phyloP scores from a whole-genome alignment of 1,140 invertebrate species.

The Calephelis nemesis region DNA sequence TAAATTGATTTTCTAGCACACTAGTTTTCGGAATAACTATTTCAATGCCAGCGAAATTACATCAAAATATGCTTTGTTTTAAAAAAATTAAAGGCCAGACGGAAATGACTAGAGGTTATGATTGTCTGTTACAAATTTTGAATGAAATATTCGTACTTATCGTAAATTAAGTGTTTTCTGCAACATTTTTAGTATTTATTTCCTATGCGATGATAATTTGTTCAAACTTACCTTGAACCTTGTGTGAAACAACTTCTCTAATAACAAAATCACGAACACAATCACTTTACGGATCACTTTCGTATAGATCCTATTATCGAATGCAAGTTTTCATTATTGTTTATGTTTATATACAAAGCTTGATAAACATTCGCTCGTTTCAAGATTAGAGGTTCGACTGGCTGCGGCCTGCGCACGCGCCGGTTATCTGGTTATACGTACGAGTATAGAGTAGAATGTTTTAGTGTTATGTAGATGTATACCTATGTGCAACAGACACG shows the following conservation, averaged over 20 bases:
- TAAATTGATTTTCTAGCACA: too few species aligned
- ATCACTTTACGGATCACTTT: neutral
- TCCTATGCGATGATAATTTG: too few species aligned
- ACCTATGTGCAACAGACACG: neutral
- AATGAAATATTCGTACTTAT: too few species aligned
- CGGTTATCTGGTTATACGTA: conserved; percentile 25
- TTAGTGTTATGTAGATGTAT: conserved; percentile 20
- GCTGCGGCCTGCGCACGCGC: conserved; percentile 33
- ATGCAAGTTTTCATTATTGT: conserved; percentile 10
- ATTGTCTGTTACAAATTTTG: too few species aligned
- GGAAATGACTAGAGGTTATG: too few species aligned
- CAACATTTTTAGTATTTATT: too few species aligned
- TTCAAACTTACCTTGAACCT: conserved; percentile 1
- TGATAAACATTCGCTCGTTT: conserved; percentile 29
- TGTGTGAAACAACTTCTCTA: neutral
- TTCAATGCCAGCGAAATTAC: too few species aligned
- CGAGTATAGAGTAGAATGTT: conserved; percentile 5
- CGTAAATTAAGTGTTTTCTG: too few species aligned
- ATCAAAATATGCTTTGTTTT: too few species aligned
- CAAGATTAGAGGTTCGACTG: conserved; percentile 45
- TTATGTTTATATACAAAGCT: conserved; percentile 10
- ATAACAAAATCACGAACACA: neutral
- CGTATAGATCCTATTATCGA: neutral
- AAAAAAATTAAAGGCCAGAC: too few species aligned
- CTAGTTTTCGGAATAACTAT: too few species aligned